Conservation (phyloP, 2,797 vertebrate genomes). For the Phalanger gymnotis region DNA sequence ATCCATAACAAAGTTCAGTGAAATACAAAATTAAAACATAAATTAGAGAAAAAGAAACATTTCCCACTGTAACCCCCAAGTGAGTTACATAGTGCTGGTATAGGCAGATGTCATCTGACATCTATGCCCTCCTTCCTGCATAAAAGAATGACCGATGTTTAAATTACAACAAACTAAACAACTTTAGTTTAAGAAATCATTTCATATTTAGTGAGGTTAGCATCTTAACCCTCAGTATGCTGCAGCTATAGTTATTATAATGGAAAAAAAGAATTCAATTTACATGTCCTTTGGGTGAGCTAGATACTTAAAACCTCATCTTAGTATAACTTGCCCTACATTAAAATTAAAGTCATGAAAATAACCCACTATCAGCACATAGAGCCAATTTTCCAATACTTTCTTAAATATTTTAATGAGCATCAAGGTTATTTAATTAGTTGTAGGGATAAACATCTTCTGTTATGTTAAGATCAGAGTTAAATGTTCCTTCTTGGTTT, state of each 20-base stretch:
- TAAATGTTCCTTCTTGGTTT: not conserved
- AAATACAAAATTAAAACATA: not conserved
- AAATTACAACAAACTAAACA: conserved; percentile 10
- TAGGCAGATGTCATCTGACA: not conserved
- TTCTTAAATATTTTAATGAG: not conserved
- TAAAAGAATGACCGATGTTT: not conserved
- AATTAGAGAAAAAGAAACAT: not conserved
- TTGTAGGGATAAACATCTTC: not conserved
- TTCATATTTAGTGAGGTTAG: not conserved
- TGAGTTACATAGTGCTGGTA: not conserved
- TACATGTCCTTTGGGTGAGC: not conserved
- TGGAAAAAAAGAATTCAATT: not conserved
- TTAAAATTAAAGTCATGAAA: not conserved
- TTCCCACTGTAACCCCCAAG: not conserved
- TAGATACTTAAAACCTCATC: not conserved
- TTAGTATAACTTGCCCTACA: not conserved
- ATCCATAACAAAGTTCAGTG: not conserved
- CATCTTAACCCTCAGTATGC: not conserved
- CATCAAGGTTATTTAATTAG: not conserved
- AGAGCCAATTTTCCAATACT: not conserved
- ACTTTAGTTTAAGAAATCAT: not conserved
- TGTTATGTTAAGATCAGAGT: conserved; percentile 6
- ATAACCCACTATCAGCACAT: conserved; percentile 16
- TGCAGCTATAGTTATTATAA: not conserved
- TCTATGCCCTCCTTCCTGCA: not conserved